These are phyloP conservation scores for Stenodema calcarata DNA, from an alignment of 2,888 invertebrate genomes.

Conservation along the genomic window DNA sequence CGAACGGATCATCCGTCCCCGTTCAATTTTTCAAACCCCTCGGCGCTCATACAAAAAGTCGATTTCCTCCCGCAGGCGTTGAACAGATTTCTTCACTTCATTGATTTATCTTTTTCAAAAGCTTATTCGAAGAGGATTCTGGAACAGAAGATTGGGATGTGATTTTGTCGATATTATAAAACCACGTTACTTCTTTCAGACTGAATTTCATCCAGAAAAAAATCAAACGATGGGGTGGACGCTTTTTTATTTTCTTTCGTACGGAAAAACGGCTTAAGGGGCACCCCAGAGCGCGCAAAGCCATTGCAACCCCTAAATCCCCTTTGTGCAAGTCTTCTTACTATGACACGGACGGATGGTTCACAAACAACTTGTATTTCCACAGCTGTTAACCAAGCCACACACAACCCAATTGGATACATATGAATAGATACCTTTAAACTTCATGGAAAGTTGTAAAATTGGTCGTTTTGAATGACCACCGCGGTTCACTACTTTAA, in stretches of 20 bases:
- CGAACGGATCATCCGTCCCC: not conserved
- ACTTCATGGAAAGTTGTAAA: not conserved
- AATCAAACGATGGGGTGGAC: not conserved
- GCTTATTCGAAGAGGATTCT: not conserved
- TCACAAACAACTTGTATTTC: constrained; percentile 22
- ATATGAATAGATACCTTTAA: not conserved
- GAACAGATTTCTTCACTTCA: not conserved
- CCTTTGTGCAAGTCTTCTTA: constrained; percentile 8
- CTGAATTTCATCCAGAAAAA: not conserved
- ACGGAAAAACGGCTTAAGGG: constrained; percentile 24
- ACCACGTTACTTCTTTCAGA: not conserved
- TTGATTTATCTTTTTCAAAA: not conserved
- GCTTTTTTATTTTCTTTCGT: not conserved
- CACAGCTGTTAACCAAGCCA: not conserved
- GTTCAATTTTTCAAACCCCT: not conserved
- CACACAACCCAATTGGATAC: not conserved
- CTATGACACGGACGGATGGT: constrained; percentile 14
- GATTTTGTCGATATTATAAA: not conserved
- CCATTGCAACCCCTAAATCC: constrained; percentile 32
- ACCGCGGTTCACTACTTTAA: too few species aligned
- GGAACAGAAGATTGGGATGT: not conserved
- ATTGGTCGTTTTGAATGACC: not conserved
- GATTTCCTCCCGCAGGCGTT: not conserved
- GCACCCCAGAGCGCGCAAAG: constrained; percentile 20
- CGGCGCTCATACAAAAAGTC: not conserved